phyloP scores from a whole-genome alignment of 2,888 invertebrate species.

The Aquatica leii region DNA sequence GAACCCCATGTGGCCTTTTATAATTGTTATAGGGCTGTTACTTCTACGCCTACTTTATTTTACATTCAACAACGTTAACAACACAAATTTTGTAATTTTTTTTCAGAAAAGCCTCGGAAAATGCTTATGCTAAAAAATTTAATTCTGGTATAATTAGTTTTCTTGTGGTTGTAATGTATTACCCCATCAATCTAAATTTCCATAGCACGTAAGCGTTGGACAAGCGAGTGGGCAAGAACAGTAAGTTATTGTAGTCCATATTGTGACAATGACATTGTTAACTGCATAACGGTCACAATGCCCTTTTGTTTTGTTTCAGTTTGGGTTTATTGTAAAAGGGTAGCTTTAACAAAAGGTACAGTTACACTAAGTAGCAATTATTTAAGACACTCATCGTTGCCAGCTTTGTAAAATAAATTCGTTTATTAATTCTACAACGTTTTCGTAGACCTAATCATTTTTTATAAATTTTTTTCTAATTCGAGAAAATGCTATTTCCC shows the following conservation, averaged over 20 bases:
- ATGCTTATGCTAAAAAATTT: neutral
- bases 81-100: constrained; percentile 2
- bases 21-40: constrained; percentile 26
- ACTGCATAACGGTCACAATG: constrained; percentile 57
- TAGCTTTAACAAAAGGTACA: constrained; percentile 50
- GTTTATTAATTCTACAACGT: no score
- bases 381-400: constrained; percentile 11
- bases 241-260: constrained; percentile 51
- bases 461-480: constrained; percentile 57
- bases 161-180: constrained; percentile 38
- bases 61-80: neutral
- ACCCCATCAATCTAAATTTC: constrained; percentile 45
- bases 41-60: constrained; percentile 33
- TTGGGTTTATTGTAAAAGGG: constrained; percentile 56
- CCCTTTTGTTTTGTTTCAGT: constrained; percentile 54
- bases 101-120: constrained; percentile 2
- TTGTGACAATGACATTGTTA: constrained; percentile 53
- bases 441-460: constrained; percentile 45
- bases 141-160: constrained; percentile 29
- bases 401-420: constrained; percentile 1
- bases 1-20: constrained; percentile 41
- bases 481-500: constrained; percentile 59
- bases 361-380: constrained; percentile 48
- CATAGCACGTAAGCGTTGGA: constrained; percentile 39
- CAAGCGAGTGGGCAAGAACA: constrained; percentile 51